A percentile compares a stretch with the other conserved stretches of the same genome.
phyloP scores from a whole-genome alignment of 2,113 vertebrate species.

The Struthio camelus region DNA sequence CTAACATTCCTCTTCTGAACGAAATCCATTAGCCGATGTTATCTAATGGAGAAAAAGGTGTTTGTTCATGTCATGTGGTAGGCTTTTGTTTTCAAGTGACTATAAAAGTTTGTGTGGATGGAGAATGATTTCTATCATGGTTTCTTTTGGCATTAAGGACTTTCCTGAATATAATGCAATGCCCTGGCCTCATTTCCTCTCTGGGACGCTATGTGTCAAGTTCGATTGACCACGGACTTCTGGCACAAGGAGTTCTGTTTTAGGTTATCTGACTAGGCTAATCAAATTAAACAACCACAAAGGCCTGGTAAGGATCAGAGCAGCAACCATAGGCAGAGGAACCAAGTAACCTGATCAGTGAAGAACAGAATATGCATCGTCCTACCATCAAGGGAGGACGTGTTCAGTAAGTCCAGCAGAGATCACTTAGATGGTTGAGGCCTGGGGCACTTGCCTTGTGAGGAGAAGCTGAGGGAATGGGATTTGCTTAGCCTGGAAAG shows the following conservation, averaged over 20 bases:
- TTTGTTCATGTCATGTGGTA: not conserved
- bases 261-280: not conserved
- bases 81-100: not conserved
- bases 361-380: not conserved
- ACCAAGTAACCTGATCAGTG: not conserved
- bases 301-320: not conserved
- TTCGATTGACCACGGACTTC: accelerated
- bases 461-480: not conserved
- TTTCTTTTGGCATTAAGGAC: not conserved
- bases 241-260: not conserved
- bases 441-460: not conserved
- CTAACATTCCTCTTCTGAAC: not conserved
- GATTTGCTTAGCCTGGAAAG: not conserved
- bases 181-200: not conserved
- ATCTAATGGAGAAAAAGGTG: not conserved
- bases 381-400: not conserved
- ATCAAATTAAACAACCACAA: not conserved
- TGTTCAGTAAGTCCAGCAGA: not conserved
- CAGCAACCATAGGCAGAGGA: not conserved
- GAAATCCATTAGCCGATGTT: not conserved
- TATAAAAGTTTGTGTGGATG: not conserved
- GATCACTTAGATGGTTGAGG: not conserved
- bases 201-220: not conserved
- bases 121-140: not conserved
- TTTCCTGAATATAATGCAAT: not conserved